phyloP scores from a whole-genome alignment of 2,888 invertebrate species.

The Campaea margaritaria region DNA sequence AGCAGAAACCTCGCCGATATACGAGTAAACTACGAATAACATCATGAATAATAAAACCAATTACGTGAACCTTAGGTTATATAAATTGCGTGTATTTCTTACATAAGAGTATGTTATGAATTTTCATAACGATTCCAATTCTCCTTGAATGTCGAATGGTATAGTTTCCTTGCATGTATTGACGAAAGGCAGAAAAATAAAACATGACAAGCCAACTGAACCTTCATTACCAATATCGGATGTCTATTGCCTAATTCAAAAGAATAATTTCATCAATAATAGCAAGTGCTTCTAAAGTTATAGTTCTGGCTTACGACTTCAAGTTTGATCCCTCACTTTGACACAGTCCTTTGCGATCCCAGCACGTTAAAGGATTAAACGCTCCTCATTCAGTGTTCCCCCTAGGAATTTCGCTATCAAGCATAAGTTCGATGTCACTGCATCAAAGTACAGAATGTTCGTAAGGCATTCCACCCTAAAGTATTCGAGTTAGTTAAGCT shows the following conservation, averaged over 20 bases:
- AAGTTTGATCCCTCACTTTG: conserved; percentile 1
- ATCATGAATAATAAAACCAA: conserved; percentile 61
- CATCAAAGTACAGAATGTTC: conserved; percentile 33
- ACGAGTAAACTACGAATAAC: conserved; percentile 36
- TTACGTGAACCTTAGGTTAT: conserved; percentile 40
- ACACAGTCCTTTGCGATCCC: conserved; percentile 16
- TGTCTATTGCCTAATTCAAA: too few relatives aligned
- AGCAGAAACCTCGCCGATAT: conserved; percentile 61
- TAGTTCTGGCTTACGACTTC: not conserved
- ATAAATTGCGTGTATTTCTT: conserved; percentile 29
- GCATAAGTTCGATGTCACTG: conserved; percentile 37
- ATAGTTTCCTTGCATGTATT: conserved; percentile 16
- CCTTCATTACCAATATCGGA: too few relatives aligned
- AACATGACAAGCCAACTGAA: not conserved
- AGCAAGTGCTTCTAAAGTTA: too few relatives aligned
- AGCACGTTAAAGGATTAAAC: conserved; percentile 32
- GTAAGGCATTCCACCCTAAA: conserved; percentile 49
- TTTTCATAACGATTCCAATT: conserved; percentile 21
- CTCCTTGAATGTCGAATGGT: conserved; percentile 8
- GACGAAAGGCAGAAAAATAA: not conserved
- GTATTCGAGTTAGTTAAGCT: conserved; percentile 60
- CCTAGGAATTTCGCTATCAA: conserved; percentile 34
- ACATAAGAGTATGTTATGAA: conserved; percentile 22
- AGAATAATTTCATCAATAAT: too few relatives aligned
- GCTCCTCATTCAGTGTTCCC: conserved; percentile 29